phyloP scores from a whole-genome alignment of 2,888 invertebrate genomes.

The Amiota minor region DNA sequence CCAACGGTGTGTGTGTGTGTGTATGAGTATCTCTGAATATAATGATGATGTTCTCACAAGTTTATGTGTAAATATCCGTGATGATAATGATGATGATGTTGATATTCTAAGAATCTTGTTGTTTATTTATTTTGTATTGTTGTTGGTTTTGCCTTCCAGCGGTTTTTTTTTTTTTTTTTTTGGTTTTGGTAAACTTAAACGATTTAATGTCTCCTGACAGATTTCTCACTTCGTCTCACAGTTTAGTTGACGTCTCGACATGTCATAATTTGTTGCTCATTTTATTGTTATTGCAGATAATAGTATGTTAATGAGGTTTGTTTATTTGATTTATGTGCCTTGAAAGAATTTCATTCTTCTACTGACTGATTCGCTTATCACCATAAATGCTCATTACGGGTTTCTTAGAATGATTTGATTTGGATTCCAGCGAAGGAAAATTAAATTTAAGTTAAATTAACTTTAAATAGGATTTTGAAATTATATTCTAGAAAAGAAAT shows the following conservation, averaged over 20 bases:
- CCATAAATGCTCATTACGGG: too few relatives aligned
- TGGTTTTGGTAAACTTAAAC: slow-evolving; percentile 31
- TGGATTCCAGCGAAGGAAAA: too few relatives aligned
- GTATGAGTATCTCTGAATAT: neutral
- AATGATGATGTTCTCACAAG: neutral
- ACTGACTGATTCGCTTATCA: too few relatives aligned
- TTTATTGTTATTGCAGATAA: slow-evolving; percentile 62
- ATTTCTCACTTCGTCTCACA: slow-evolving; percentile 56
- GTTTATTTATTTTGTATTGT: neutral
- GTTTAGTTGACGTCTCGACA: slow-evolving; percentile 50
- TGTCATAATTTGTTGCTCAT: slow-evolving; percentile 62
- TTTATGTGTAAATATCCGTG: too few relatives aligned
- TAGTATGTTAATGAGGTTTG: slow-evolving; percentile 68
- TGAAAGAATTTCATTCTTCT: neutral
- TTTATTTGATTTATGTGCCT: slow-evolving; percentile 60
- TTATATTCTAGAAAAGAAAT: too few relatives aligned
- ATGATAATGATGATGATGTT: too few relatives aligned
- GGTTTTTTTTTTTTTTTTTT: neutral
- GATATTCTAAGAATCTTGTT: too few relatives aligned
- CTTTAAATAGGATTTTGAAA: too few relatives aligned
- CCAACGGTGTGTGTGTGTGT: neutral
- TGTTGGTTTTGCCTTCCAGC: slow-evolving; percentile 6
- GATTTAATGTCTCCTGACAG: slow-evolving; percentile 63
- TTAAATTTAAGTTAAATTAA: too few relatives aligned
- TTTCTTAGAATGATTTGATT: too few relatives aligned